Conservation (phyloP, 2,113 vertebrate species). For the Megaptera novaeangliae region DNA sequence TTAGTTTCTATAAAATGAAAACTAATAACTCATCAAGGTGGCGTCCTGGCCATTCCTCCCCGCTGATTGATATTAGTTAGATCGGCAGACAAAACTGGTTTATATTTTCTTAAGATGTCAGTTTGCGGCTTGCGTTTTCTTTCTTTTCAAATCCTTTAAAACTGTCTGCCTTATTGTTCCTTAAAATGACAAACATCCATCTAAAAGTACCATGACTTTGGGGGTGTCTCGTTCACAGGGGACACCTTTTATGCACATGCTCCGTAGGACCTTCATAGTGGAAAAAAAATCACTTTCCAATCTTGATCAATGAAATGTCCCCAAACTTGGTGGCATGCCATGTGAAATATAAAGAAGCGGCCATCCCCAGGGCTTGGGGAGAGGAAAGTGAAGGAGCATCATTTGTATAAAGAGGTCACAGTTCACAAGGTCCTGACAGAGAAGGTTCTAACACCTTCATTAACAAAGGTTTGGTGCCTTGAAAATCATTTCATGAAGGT, state of each 20-base stretch:
- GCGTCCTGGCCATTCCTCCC: not conserved
- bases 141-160: not conserved
- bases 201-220: not conserved
- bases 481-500: not conserved
- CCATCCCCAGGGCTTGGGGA: not conserved
- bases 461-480: not conserved
- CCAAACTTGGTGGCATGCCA: not conserved
- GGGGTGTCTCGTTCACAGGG: not conserved
- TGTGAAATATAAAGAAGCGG: not conserved
- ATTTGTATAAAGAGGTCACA: not conserved
- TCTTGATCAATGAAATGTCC: not conserved
- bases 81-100: not conserved
- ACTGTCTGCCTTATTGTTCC: not conserved
- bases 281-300: not conserved
- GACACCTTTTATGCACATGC: not conserved
- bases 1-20: slow-evolving; percentile 33
- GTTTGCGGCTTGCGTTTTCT: not conserved
- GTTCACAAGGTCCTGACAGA: not conserved
- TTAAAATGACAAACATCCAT: not conserved
- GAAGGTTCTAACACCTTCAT: not conserved
- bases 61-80: not conserved
- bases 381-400: not conserved
- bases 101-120: not conserved
- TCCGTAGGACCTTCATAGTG: not conserved
- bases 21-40: not conserved